These are phyloP conservation scores for Kradibia gibbosae DNA, from an alignment of 1,140 invertebrate genomes.

Conservation along the genomic window DNA sequence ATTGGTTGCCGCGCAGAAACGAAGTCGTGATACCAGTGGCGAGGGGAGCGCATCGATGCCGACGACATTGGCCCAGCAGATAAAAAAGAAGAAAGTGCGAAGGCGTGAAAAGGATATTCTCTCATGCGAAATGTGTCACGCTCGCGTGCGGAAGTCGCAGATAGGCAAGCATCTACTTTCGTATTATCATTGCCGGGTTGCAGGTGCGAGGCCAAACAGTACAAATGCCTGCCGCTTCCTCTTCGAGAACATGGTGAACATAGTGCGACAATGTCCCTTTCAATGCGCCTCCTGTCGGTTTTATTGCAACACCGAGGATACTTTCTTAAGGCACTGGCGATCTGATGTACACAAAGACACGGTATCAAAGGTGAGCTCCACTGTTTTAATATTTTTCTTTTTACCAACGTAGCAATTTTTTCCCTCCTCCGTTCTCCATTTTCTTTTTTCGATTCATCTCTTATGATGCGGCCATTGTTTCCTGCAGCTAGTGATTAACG, in stretches of 20 bases:
- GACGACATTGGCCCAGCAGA: not conserved
- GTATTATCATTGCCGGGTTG: slow-evolving; percentile 84
- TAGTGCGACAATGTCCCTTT: slow-evolving; percentile 85
- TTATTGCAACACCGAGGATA: slow-evolving; percentile 84
- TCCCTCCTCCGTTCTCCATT: not conserved
- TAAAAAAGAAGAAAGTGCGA: slow-evolving; percentile 44
- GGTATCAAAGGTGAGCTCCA: slow-evolving; percentile 65
- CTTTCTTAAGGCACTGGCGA: slow-evolving; percentile 84
- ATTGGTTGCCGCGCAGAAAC: not conserved
- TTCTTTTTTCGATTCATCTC: not conserved
- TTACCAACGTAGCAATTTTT: no score
- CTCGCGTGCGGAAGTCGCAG: slow-evolving; percentile 77
- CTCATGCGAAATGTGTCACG: slow-evolving; percentile 80
- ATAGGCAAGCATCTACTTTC: slow-evolving; percentile 89
- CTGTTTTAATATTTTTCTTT: not conserved
- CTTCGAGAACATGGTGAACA: slow-evolving; percentile 82
- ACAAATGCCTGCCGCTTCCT: slow-evolving; percentile 74
- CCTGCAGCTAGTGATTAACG: no score
- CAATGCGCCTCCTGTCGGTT: slow-evolving; percentile 88
- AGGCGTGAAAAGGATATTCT: slow-evolving; percentile 75
- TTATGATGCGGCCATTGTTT: not conserved
- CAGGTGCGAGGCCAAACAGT: slow-evolving; percentile 70
- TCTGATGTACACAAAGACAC: slow-evolving; percentile 76
- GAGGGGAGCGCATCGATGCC: not conserved
- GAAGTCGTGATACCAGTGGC: not conserved